Evolutionary conservation across 2,888 invertebrate genomes (phyloP).

Genomic region (Mamestra brassicae): DNA sequence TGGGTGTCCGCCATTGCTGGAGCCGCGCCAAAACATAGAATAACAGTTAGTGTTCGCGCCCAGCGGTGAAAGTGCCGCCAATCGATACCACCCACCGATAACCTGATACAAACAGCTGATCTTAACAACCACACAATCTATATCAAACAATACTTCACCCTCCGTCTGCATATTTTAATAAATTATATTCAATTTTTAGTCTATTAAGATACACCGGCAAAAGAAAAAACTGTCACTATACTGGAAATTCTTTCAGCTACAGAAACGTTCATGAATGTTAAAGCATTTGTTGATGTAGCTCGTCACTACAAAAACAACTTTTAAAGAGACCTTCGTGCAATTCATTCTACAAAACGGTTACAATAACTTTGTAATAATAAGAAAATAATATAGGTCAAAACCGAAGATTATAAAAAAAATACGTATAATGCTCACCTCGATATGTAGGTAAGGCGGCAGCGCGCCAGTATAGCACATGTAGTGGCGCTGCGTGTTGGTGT

Average conservation of each 20-base stretch:
- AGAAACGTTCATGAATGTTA: slow-evolving; percentile 25
- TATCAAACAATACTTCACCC: slow-evolving; percentile 29
- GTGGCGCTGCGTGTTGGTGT: slow-evolving; percentile 72
- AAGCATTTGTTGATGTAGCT: slow-evolving; percentile 52
- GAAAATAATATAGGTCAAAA: slow-evolving; percentile 51
- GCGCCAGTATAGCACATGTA: slow-evolving; percentile 71
- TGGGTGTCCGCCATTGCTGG: slow-evolving; percentile 78
- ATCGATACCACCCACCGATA: slow-evolving; percentile 82
- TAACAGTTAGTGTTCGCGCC: slow-evolving; percentile 71
- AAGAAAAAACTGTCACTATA: slow-evolving; percentile 18
- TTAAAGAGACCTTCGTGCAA: slow-evolving; percentile 4
- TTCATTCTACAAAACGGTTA: slow-evolving; percentile 25
- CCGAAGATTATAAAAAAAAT: slow-evolving; percentile 53
- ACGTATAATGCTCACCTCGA: slow-evolving; percentile 70
- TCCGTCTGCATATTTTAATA: slow-evolving; percentile 20
- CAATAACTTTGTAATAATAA: slow-evolving; percentile 15
- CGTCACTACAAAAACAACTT: slow-evolving; percentile 19
- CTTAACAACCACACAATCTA: slow-evolving; percentile 57
- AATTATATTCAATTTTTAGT: slow-evolving; percentile 11
- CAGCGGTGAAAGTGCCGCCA: slow-evolving; percentile 80
- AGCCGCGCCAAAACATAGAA: slow-evolving; percentile 83
- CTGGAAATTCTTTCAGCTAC: slow-evolving; percentile 26
- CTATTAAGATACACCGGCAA: neutral
- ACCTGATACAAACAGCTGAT: slow-evolving; percentile 82
- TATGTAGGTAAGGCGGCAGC: slow-evolving; percentile 70